phyloP scores from a whole-genome alignment of 2,888 invertebrate genomes.

The Cheilosia soror region DNA sequence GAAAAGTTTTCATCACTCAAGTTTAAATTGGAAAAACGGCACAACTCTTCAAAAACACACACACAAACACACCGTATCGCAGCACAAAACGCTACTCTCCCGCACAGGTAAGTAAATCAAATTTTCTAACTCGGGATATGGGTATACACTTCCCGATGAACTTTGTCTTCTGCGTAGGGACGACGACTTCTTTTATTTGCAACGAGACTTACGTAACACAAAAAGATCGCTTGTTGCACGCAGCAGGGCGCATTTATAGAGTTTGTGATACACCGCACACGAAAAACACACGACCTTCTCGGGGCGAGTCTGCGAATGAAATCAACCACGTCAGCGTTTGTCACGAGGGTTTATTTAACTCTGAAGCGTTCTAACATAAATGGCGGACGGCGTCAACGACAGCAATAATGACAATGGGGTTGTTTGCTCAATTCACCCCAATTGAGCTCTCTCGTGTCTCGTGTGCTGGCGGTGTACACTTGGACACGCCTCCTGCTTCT shows the following conservation, averaged over 20 bases:
- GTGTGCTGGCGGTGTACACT: background rate
- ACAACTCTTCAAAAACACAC: conserved; percentile 40
- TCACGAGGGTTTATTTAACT: conserved; percentile 72
- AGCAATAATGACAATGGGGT: conserved; percentile 68
- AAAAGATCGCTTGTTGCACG: conserved; percentile 69
- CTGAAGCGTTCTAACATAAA: conserved; percentile 60
- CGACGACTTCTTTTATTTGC: conserved; percentile 12
- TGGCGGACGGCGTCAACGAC: conserved; percentile 58
- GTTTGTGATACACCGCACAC: conserved; percentile 49
- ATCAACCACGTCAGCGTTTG: conserved; percentile 73
- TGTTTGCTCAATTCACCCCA: conserved; percentile 74
- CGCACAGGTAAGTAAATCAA: conserved; percentile 65
- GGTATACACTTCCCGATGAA: conserved; percentile 13
- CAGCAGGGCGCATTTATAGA: conserved; percentile 15
- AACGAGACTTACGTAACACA: conserved; percentile 34
- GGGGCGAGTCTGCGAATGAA: conserved; percentile 71
- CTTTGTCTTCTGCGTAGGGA: conserved; percentile 40
- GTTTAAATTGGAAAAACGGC: conserved; percentile 74
- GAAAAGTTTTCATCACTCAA: conserved; percentile 72
- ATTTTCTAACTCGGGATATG: conserved; percentile 47
- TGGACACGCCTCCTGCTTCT: conserved; percentile 55
- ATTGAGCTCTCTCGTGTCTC: conserved; percentile 60
- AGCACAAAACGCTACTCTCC: conserved; percentile 46
- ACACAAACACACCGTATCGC: conserved; percentile 32
- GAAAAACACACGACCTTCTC: conserved; percentile 67